Conservation (phyloP, 2,888 invertebrate species). For the Ichneumoninae sp. region DNA sequence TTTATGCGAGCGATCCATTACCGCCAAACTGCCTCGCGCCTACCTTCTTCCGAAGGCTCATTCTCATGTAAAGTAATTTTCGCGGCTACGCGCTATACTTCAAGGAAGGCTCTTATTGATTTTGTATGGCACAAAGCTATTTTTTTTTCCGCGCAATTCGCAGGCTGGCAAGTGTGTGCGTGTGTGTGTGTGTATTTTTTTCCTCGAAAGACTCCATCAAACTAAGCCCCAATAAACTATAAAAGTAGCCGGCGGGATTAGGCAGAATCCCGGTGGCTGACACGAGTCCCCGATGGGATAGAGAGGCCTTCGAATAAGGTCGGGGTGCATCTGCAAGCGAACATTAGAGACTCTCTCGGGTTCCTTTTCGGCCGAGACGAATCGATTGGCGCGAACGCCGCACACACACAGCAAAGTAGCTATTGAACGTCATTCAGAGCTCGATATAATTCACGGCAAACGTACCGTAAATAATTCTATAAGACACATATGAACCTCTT, state of each 20-base stretch:
- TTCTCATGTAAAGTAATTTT: constrained; percentile 80
- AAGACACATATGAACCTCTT: background rate
- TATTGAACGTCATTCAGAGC: constrained; percentile 11
- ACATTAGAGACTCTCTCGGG: constrained; percentile 45
- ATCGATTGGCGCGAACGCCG: constrained; percentile 41
- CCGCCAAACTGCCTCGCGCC: constrained; percentile 67
- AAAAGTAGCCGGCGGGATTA: constrained; percentile 78
- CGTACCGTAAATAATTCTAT: constrained; percentile 27
- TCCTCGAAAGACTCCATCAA: constrained; percentile 82
- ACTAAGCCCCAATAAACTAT: constrained; percentile 84
- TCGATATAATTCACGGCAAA: constrained; percentile 11
- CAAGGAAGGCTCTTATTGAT: constrained; percentile 73
- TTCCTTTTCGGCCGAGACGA: constrained; percentile 46
- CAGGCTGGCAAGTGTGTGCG: constrained; percentile 44
- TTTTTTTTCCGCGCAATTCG: constrained; percentile 23
- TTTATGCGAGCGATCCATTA: constrained; percentile 78
- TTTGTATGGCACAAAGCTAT: constrained; percentile 60
- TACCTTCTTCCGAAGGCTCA: constrained; percentile 67
- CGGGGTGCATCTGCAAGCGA: constrained; percentile 54
- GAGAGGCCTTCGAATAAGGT: constrained; percentile 29
- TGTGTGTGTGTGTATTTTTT: constrained; percentile 64
- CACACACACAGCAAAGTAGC: background rate
- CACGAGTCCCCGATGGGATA: constrained; percentile 37
- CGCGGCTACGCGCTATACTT: constrained; percentile 34
- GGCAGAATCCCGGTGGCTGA: constrained; percentile 67